Conservation (phyloP, 2,113 vertebrate species). For the Syrrhaptes paradoxus region DNA sequence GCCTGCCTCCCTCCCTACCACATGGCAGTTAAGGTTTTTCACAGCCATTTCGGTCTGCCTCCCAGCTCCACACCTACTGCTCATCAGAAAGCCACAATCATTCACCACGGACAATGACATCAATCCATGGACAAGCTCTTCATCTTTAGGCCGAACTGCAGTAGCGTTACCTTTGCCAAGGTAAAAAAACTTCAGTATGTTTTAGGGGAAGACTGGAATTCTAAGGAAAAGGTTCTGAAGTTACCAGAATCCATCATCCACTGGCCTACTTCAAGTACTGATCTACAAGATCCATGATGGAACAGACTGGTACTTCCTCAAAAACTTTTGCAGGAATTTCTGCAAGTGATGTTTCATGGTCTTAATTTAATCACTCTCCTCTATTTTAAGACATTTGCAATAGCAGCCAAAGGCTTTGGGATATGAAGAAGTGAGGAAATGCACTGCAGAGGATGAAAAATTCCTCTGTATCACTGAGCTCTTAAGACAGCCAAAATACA, state of each 20-base stretch:
- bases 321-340: not conserved
- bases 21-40: not conserved
- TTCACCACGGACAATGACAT: not conserved
- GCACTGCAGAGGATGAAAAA: not conserved
- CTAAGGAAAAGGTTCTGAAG: not conserved
- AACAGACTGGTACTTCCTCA: not conserved
- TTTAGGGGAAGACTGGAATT: not conserved
- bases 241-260: not conserved
- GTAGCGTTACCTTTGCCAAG: too few species aligned
- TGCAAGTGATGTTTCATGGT: not conserved
- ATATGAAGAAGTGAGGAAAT: not conserved
- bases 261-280: not conserved
- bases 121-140: not conserved
- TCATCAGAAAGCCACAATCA: not conserved
- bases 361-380: not conserved
- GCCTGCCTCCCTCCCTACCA: not conserved
- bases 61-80: not conserved
- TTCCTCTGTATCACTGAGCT: not conserved
- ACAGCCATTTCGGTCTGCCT: not conserved
- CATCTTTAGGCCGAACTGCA: not conserved
- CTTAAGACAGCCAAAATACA: not conserved
- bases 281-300: fast-evolving
- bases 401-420: not conserved
- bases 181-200: not conserved
- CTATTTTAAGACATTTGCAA: not conserved